These are phyloP conservation scores for Mizuhopecten yessoensis DNA, from an alignment of 1,140 invertebrate species.

Conservation along the genomic window DNA sequence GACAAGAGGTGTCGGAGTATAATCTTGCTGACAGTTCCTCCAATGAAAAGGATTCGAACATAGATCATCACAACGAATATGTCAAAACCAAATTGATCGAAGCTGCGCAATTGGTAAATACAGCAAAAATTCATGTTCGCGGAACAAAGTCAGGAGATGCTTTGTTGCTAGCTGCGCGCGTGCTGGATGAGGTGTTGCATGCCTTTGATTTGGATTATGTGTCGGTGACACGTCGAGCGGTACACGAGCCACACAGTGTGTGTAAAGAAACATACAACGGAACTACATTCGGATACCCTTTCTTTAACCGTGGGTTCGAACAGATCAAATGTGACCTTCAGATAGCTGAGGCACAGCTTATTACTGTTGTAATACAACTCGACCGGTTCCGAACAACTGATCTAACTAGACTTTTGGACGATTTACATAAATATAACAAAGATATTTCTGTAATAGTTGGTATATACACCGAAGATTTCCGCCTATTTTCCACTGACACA, in stretches of 20 bases:
- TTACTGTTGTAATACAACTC: slow-evolving; percentile 55
- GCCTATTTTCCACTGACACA: neutral
- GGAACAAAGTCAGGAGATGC: slow-evolving; percentile 60
- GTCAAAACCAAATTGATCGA: neutral
- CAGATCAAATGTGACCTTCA: slow-evolving; percentile 49
- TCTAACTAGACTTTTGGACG: neutral
- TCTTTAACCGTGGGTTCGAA: slow-evolving; percentile 66
- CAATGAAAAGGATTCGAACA: neutral
- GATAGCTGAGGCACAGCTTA: slow-evolving; percentile 41
- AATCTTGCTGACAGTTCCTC: neutral
- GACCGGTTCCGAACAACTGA: neutral
- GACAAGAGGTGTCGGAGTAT: neutral
- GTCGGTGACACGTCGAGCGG: slow-evolving; percentile 19
- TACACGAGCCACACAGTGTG: slow-evolving; percentile 47
- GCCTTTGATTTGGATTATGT: slow-evolving; percentile 29
- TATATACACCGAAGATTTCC: neutral
- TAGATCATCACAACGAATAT: too few species aligned
- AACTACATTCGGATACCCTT: slow-evolving; percentile 61
- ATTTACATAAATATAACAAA: neutral
- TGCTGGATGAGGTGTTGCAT: slow-evolving; percentile 46
- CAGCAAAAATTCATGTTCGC: slow-evolving; percentile 59
- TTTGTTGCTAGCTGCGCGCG: slow-evolving; percentile 43
- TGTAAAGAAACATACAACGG: slow-evolving; percentile 64
- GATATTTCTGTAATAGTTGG: neutral
- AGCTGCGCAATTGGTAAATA: neutral